A percentile compares a stretch with the other conserved stretches of the same genome.
Evolutionary conservation across 2,888 invertebrate genomes (phyloP).

Genomic region (Lysandra bellargus): DNA sequence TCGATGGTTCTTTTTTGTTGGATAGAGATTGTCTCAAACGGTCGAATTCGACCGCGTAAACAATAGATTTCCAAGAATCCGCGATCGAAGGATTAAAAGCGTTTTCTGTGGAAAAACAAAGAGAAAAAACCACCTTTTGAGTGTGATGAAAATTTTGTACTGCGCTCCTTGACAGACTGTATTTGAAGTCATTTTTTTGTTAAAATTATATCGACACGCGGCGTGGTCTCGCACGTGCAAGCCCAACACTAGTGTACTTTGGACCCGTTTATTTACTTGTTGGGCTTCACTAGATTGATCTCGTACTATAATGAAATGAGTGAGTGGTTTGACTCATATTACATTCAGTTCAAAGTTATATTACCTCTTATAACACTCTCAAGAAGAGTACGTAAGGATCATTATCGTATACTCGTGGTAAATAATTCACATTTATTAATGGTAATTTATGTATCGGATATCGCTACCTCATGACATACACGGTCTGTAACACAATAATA

Average conservation of each 20-base stretch:
- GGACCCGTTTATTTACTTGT: conserved; percentile 60
- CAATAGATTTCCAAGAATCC: too few relatives aligned
- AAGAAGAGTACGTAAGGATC: background rate
- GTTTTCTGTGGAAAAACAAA: too few relatives aligned
- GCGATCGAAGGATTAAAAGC: too few relatives aligned
- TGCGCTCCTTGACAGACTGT: too few relatives aligned
- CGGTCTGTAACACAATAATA: background rate
- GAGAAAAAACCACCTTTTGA: too few relatives aligned
- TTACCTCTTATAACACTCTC: background rate
- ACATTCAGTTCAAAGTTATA: background rate
- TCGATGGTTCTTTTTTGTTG: too few relatives aligned
- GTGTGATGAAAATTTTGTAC: too few relatives aligned
- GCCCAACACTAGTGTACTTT: conserved; percentile 61
- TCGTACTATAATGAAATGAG: conserved; percentile 43
- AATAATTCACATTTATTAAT: background rate
- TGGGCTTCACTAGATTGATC: conserved; percentile 52
- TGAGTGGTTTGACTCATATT: conserved; percentile 1
- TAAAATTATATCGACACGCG: background rate
- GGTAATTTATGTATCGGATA: background rate
- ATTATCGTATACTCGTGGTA: background rate
- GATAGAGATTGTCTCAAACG: too few relatives aligned
- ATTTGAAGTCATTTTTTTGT: background rate
- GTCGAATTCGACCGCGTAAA: too few relatives aligned
- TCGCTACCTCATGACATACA: background rate
- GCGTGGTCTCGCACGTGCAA: background rate